Evolutionary conservation across 2,888 invertebrate genomes (phyloP).

Genomic region (Spilosoma lubricipeda): DNA sequence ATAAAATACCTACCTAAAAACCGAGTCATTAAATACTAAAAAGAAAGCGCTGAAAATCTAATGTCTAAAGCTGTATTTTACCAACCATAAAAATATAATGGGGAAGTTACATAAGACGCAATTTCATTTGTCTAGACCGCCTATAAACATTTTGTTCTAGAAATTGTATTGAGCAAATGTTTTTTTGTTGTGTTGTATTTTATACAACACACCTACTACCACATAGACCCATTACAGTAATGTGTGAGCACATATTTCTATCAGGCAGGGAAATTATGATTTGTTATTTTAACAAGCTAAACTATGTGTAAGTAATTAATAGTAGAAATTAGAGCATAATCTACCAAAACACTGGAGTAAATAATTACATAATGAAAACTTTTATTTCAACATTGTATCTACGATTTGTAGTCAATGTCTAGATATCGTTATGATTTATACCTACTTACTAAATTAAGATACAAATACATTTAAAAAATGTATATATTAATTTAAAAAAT

Average conservation of each 20-base stretch:
- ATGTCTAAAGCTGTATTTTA: not conserved
- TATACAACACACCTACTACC: not conserved
- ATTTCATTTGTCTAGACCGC: slow-evolving; percentile 5
- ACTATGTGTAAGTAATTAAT: not conserved
- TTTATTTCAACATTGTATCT: too few species aligned
- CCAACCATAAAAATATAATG: slow-evolving; percentile 2
- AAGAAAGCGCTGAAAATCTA: not conserved
- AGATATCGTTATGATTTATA: too few species aligned
- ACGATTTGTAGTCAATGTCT: not conserved
- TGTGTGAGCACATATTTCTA: not conserved
- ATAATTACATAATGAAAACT: too few species aligned
- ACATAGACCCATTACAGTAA: not conserved
- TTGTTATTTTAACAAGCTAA: not conserved
- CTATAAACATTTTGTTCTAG: not conserved
- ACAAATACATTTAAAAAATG: too few species aligned
- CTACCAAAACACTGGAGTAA: not conserved
- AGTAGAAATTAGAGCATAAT: not conserved
- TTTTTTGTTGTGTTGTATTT: too few species aligned
- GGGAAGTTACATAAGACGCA: not conserved
- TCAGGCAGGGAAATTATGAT: not conserved
- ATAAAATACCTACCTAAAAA: not conserved
- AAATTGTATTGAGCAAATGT: not conserved
- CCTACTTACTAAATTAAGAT: too few species aligned
- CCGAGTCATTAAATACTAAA: not conserved
- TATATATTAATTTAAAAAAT: too few species aligned